Evolutionary conservation across 2,113 vertebrate species (phyloP), one percentile per base, ranked within the genome.

Genomic region (Copsychus sechellarum): DNA sequence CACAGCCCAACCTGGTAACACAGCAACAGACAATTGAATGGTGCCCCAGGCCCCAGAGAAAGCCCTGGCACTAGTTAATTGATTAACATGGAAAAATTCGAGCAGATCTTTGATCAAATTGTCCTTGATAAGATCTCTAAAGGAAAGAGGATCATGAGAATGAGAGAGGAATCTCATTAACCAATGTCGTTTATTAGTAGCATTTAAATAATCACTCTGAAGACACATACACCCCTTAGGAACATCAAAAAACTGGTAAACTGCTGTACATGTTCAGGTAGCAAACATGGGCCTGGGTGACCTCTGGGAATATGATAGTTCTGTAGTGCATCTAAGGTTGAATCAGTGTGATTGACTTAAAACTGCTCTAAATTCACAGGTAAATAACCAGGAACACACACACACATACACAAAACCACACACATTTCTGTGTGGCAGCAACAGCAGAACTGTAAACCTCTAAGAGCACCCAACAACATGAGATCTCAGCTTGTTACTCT

Each of bases 81-180:
- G 82, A 92, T 80, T 86, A 88, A 86, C 31, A 64, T 38, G 57
- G 34, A 57, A 81, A 87, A 94, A 69, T 61, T 42, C 71, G 58
- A 93, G 47, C 26, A 77, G 47, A 50, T 86, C 50, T 94, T 88
- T 82, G 45, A 92, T 86, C 56, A 92, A 74, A 71, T 88, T 88
- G 42, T 84, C 50, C 71, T 92, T 80, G 34, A 16, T 11, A 88
- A 93, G 60, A 57, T 78, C 80, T 42, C 77, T 74, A 76, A 94
- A 69, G 26, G 58, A 80, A 54, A 33, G 9, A 90, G 43, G 38
- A 31, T 70, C 58, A 24, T 5, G 23, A 76, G 12, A 93, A 81
- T 0, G 3, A 54, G 25, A 73, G 14, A 50, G 12, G n/a, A 73
- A 83, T 71, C 64, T 88, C 1, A 1, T 86, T 92, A 93, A 94